Conservation (phyloP, 2,113 vertebrate species). For the Axis porcinus region DNA sequence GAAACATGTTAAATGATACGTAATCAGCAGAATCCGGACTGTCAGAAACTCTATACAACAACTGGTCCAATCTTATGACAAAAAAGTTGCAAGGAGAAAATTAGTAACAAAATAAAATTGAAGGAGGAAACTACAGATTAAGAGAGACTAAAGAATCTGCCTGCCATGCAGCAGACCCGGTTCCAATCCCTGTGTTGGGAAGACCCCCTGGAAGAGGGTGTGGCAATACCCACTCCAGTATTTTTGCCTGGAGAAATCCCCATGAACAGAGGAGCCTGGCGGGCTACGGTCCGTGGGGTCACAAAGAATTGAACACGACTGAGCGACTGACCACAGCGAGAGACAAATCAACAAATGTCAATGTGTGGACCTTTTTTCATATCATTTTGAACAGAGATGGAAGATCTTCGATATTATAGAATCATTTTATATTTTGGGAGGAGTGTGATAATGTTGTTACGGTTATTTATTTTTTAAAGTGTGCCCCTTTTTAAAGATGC, state of each 20-base stretch:
- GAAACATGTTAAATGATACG: background rate
- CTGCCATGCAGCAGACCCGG: background rate
- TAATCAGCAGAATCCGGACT: background rate
- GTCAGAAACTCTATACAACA: background rate
- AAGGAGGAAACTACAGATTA: background rate
- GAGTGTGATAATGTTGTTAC: background rate
- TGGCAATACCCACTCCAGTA: background rate
- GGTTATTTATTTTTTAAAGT: background rate
- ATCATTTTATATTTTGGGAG: background rate
- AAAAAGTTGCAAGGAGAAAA: background rate
- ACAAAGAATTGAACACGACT: background rate
- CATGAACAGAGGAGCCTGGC: background rate
- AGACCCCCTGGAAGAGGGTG: background rate
- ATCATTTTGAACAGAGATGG: background rate
- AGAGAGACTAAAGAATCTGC: background rate
- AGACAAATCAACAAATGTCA: background rate
- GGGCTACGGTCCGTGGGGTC: background rate
- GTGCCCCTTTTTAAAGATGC: background rate
- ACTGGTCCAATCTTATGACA: background rate
- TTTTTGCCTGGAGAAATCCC: background rate
- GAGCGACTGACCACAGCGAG: background rate
- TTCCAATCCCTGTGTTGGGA: background rate
- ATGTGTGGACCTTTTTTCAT: background rate
- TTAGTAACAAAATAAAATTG: background rate
- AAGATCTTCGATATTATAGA: background rate